A percentile compares a stretch with the other conserved stretches of the same genome.
These are phyloP conservation scores for Agrochola lychnidis DNA, from an alignment of 2,888 invertebrate genomes.

Conservation along the genomic window DNA sequence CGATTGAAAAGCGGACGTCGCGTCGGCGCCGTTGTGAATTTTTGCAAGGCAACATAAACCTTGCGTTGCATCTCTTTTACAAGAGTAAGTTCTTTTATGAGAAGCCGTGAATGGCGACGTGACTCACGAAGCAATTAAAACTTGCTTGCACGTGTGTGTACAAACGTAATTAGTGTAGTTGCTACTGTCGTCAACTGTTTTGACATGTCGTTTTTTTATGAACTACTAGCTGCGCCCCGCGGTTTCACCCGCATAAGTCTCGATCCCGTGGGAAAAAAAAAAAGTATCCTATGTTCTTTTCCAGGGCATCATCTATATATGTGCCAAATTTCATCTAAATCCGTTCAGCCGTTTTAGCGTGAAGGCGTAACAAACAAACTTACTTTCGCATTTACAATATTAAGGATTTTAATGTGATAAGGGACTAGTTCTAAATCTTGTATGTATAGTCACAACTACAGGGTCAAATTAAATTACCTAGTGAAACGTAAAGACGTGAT, in stretches of 20 bases:
- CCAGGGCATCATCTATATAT: too few relatives aligned
- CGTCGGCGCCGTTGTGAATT: slow-evolving; percentile 69
- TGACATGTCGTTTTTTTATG: slow-evolving; percentile 18
- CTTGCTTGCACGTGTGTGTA: slow-evolving; percentile 69
- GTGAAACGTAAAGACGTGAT: too few relatives aligned
- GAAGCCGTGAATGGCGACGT: slow-evolving; percentile 73
- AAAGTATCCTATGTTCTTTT: too few relatives aligned
- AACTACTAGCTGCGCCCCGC: too few relatives aligned
- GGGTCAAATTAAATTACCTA: too few relatives aligned
- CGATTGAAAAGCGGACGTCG: slow-evolving; percentile 72
- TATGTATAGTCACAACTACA: too few relatives aligned
- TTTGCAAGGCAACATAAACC: slow-evolving; percentile 75
- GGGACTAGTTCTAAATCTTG: not conserved
- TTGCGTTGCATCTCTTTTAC: slow-evolving; percentile 72
- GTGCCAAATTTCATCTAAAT: too few relatives aligned
- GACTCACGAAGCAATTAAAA: slow-evolving; percentile 82
- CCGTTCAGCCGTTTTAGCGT: too few relatives aligned
- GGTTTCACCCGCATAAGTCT: too few relatives aligned
- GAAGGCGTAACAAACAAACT: too few relatives aligned
- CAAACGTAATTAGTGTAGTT: slow-evolving; percentile 70
- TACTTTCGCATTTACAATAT: too few relatives aligned
- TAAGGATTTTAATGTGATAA: not conserved
- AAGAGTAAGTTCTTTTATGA: slow-evolving; percentile 77
- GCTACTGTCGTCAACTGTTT: slow-evolving; percentile 51
- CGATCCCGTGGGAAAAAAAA: too few relatives aligned